Base-by-base conservation (phyloP, 2,888 invertebrate genomes). In the Acrobasis suavella region DNA sequence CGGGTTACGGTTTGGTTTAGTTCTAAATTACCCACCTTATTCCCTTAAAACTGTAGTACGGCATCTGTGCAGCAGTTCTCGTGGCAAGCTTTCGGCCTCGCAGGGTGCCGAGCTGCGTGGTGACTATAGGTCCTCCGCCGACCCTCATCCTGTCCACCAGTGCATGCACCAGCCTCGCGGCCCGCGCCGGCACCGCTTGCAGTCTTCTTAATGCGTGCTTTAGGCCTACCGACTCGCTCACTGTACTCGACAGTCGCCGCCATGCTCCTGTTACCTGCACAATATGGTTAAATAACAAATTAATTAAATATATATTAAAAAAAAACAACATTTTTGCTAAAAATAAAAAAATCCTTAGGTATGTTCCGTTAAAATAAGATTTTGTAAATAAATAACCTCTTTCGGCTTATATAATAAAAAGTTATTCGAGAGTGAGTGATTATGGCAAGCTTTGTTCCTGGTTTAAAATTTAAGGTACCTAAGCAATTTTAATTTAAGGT, bases 81-180 rank as follows among this genome's bases (percentile, higher is more conserved):
- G 92, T 85, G 10, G 86, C 73, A 1, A 92, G 82, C 50, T 87
- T 76, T n/a, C 93, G 79, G 0, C 93, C 92, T 5, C 92, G 82
- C 62, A 93, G 74, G 6, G 85, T 76, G 9, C 93, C 93, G 1
- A 88, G 75, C 61, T 79, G 75, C 3, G 91, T 91, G 69, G 76
- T 66, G 49, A 93, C 89, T 39, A 89, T 69, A 1, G 93, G 93
- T 6, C 92, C 93, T 14, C 92, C 92, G 38, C 92, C 92, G n/a
- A 92, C 93, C 10, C 93, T 80, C 87, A 92, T 90, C 67, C 92
- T 87, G 75, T 92, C 92, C 9, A 93, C 92, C 16, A 93, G 77
- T 17, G 89, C 89, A 69, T 93, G 92, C 62, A 92, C 93, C 10
- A 93, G 83, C 8, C 91, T 81, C 7, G 91, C 93, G 0, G 93